phyloP scores from a whole-genome alignment of 2,797 vertebrate species.

The Micrastur ruficollis region DNA sequence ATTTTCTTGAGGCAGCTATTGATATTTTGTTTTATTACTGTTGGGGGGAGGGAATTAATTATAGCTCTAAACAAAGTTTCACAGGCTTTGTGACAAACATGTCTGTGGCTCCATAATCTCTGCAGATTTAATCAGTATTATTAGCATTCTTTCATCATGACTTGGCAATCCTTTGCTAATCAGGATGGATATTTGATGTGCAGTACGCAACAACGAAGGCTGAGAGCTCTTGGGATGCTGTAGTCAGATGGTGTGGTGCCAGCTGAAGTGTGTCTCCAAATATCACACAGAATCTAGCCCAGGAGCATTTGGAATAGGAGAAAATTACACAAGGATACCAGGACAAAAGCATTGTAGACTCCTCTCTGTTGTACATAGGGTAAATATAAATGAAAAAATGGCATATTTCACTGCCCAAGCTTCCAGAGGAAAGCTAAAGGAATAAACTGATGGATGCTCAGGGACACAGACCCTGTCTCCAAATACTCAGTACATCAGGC shows the following conservation, averaged over 20 bases:
- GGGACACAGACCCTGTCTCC: background rate
- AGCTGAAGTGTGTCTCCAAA: background rate
- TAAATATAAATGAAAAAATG: background rate
- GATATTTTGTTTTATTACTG: slow-evolving; percentile 33
- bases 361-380: background rate
- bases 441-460: background rate
- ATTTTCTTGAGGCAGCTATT: background rate
- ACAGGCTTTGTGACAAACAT: slow-evolving; percentile 42
- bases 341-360: background rate
- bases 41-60: slow-evolving; percentile 22
- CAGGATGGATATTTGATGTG: slow-evolving; percentile 20
- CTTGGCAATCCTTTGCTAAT: slow-evolving; percentile 53
- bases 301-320: background rate
- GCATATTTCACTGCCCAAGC: background rate
- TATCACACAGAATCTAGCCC: background rate
- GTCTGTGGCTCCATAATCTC: background rate
- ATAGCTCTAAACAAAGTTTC: slow-evolving; percentile 36
- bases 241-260: background rate
- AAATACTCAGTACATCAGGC: background rate
- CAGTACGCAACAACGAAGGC: background rate
- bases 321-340: background rate
- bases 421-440: background rate
- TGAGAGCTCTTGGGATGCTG: background rate
- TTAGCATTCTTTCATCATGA: slow-evolving; percentile 57
- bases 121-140: slow-evolving; percentile 51